Conservation (phyloP, 2,888 invertebrate genomes). For the Unio pictorum region DNA sequence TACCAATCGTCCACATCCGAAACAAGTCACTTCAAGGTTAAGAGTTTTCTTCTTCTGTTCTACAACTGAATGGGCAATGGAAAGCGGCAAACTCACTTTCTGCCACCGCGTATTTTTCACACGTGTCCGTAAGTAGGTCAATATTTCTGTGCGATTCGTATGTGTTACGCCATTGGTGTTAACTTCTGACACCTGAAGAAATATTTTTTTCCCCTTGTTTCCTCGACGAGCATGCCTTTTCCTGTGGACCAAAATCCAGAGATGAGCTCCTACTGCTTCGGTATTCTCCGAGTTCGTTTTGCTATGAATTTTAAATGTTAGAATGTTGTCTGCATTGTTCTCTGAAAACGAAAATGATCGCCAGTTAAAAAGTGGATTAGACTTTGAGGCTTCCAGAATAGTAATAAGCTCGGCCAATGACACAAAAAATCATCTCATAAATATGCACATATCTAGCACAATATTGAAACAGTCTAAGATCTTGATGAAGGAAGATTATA, state of each 20-base stretch:
- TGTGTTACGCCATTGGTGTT: background rate
- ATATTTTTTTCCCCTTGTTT: slow-evolving; percentile 30
- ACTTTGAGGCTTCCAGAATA: no score
- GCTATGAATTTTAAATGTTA: no score
- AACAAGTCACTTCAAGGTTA: slow-evolving; percentile 27
- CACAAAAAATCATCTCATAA: no score
- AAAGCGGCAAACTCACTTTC: slow-evolving; percentile 26
- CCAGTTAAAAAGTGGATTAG: no score
- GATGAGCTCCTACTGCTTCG: slow-evolving; percentile 24
- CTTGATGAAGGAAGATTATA: no score
- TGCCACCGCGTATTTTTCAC: slow-evolving; percentile 29
- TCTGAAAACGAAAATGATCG: no score
- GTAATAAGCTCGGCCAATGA: no score
- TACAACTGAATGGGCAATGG: slow-evolving; percentile 19
- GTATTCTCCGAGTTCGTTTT: background rate
- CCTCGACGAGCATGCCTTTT: slow-evolving; percentile 21
- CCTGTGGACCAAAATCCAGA: slow-evolving; percentile 21
- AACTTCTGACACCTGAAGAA: slow-evolving; percentile 14
- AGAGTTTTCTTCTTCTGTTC: slow-evolving; percentile 11
- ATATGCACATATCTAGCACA: no score
- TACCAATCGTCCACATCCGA: slow-evolving; percentile 32
- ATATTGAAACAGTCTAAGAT: no score
- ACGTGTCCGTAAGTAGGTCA: slow-evolving; percentile 21
- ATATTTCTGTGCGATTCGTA: slow-evolving; percentile 11
- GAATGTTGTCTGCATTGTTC: no score